Conservation (phyloP, 2,113 vertebrate genomes). For the Pyxicephalus adspersus region DNA sequence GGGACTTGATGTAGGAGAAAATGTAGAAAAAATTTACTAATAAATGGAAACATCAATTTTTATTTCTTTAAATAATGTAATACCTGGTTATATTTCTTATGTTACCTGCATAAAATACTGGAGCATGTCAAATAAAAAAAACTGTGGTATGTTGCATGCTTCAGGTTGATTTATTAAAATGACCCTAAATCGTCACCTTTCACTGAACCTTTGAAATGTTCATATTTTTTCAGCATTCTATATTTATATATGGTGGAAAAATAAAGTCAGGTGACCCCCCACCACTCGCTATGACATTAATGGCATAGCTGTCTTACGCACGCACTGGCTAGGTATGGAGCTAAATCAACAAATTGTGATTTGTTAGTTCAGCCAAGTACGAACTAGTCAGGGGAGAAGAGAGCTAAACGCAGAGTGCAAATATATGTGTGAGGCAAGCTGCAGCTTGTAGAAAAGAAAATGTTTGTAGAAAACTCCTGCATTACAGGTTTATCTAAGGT, state of each 20-base stretch:
- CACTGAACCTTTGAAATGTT: conserved; percentile 49
- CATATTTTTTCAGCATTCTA: conserved; percentile 5
- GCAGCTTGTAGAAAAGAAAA: conserved; percentile 85
- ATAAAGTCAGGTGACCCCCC: conserved; percentile 23
- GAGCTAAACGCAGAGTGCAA: conserved; percentile 72
- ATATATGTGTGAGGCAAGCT: conserved; percentile 82
- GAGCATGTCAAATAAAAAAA: conserved; percentile 6
- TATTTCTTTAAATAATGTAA: background rate
- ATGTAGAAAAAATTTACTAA: too few species aligned
- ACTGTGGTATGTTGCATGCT: conserved; percentile 25
- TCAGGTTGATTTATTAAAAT: conserved; percentile 44
- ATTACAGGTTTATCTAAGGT: conserved; percentile 96
- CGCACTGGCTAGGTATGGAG: conserved; percentile 64
- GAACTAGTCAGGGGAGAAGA: conserved; percentile 75
- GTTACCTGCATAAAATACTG: conserved; percentile 9
- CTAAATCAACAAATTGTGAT: conserved; percentile 77
- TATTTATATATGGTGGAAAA: conserved; percentile 59
- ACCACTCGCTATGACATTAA: conserved; percentile 54
- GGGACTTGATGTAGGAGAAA: too few species aligned
- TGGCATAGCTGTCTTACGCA: conserved; percentile 66
- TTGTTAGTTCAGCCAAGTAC: conserved; percentile 75
- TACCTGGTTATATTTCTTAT: conserved; percentile 2
- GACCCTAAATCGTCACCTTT: conserved; percentile 54
- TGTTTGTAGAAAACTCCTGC: conserved; percentile 89
- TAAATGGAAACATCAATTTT: too few species aligned